These are phyloP conservation scores for Bradypodion pumilum DNA, from an alignment of 2,797 vertebrate species.

Conservation along the genomic window DNA sequence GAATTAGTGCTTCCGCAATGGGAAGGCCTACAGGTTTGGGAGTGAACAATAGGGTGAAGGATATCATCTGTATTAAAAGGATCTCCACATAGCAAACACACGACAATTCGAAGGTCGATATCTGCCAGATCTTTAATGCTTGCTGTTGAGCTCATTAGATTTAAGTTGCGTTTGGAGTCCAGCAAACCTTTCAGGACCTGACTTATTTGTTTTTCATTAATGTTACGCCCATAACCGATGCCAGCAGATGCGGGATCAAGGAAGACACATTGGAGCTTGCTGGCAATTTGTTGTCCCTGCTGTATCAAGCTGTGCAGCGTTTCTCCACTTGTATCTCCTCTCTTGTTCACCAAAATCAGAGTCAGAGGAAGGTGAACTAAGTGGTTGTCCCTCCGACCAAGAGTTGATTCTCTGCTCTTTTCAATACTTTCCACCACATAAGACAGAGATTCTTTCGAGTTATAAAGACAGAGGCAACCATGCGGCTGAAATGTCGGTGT, in stretches of 20 bases:
- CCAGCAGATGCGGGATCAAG: constrained; percentile 91
- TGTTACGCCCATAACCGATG: constrained; percentile 89
- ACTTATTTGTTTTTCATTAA: constrained; percentile 93
- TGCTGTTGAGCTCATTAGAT: constrained; percentile 76
- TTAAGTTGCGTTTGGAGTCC: constrained; percentile 84
- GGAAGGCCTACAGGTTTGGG: constrained; percentile 85
- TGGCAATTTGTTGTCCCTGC: constrained; percentile 91
- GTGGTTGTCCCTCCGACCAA: constrained; percentile 85
- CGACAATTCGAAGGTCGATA: constrained; percentile 87
- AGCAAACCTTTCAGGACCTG: constrained; percentile 88
- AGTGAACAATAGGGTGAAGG: constrained; percentile 87
- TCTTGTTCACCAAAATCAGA: constrained; percentile 90
- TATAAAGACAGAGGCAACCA: constrained; percentile 96
- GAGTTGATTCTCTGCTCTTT: constrained; percentile 87
- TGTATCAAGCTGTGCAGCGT: constrained; percentile 91
- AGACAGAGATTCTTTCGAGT: constrained; percentile 94
- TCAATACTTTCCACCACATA: constrained; percentile 97
- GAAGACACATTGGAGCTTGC: constrained; percentile 89
- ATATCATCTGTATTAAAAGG: constrained; percentile 88
- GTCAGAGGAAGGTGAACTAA: constrained; percentile 85
- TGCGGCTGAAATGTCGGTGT: constrained; percentile 95
- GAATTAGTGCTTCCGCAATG: constrained; percentile 80
- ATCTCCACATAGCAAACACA: constrained; percentile 97
- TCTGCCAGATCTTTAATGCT: constrained; percentile 86
- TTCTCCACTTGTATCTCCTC: constrained; percentile 91